Base-by-base conservation (phyloP, 2,797 vertebrate species). In the Cheracebus regulus region DNA sequence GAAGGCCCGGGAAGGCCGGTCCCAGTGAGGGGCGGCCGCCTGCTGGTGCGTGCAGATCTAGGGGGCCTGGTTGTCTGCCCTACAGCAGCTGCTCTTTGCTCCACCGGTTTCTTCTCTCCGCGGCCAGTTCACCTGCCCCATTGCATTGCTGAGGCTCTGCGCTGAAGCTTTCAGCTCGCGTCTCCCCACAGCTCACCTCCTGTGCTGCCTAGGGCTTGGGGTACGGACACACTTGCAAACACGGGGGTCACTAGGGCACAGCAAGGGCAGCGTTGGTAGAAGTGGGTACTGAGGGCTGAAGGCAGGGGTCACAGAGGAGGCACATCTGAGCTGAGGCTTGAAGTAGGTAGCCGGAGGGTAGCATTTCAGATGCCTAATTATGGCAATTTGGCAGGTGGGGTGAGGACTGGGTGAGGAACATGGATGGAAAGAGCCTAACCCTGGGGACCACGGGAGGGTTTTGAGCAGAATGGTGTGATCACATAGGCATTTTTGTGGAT, bases 371-470 rank as follows among this genome's bases (percentile, higher is more conserved):
- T 46, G 86, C 52, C 67, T 55, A 24, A 89, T 80, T 55, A 50
- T 58, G 67, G 91, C 88, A 78, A 26, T 61, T 33, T n/a, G 70
- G 82, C 92, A 88, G 90, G 91, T 55, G 93, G 58, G 85, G 52
- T 86, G 48, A 19, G 67, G 88, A 36, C 12, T 46, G 79, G n/a
- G 36, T 26, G 79, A 81, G 44, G 58, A 73, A 70, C 20, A 13
- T 2, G 78, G 75, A 15, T 41, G 79, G 58, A 86, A 86, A 87
- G 2, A 55, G 86, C 58, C 48, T 57, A 9, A 82, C 24, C 33
- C 28, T 48, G 48, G 88, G 61, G 64, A 89, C 86, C 61, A 20
- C 41, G 0, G 28, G 50, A 55, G 24, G 11, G 5, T 52, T 72
- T 88, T 44, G 33, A 80, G 92, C 52, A 28, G 70, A 50, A 30